phyloP scores from a whole-genome alignment of 1,140 invertebrate genomes.

The Platorchestia sp. region DNA sequence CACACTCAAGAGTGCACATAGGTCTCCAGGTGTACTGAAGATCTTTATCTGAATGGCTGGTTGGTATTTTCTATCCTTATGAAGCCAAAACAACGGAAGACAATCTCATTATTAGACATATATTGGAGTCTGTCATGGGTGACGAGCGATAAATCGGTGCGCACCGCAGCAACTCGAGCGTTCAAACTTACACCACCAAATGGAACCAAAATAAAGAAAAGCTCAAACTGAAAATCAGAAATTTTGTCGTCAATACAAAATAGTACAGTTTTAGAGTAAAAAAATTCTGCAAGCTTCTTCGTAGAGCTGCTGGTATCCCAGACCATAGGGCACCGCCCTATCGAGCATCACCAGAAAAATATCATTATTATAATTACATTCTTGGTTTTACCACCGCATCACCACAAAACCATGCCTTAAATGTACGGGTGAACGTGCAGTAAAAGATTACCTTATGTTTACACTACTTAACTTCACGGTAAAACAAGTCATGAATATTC shows the following conservation, averaged over 20 bases:
- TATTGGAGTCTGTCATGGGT: too few relatives aligned
- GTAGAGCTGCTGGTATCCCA: neutral
- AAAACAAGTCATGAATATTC: neutral
- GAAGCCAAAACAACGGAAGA: neutral
- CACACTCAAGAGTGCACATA: neutral
- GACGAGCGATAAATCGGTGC: neutral
- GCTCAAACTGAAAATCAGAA: neutral
- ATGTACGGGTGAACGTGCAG: neutral
- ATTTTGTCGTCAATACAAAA: neutral
- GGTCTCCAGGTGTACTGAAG: neutral
- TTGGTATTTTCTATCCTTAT: neutral
- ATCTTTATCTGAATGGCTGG: neutral
- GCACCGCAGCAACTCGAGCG: neutral
- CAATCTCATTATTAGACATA: neutral
- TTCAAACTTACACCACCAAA: neutral
- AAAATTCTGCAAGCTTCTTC: too few relatives aligned
- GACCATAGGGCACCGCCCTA: too few relatives aligned
- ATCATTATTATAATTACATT: too few relatives aligned
- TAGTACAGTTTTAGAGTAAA: neutral
- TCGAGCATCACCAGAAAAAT: neutral
- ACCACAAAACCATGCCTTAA: neutral
- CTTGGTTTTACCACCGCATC: too few relatives aligned
- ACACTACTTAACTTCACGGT: neutral
- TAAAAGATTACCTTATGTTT: neutral
- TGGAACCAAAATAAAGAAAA: neutral